phyloP scores from a whole-genome alignment of 2,113 vertebrate species.

The Raja brachyura region DNA sequence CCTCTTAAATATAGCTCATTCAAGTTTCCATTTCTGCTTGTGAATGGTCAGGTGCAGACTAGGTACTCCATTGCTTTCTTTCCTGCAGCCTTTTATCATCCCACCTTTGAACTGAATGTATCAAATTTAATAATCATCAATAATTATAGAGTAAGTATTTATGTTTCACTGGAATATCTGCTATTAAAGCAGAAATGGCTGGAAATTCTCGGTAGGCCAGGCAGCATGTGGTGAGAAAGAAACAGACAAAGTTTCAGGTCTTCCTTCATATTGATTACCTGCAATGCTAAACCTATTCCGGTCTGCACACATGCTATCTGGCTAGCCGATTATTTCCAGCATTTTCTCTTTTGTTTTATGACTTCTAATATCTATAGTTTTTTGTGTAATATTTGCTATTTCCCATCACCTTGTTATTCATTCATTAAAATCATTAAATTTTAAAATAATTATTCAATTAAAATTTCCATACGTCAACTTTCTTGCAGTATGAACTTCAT shows the following conservation, averaged over 20 bases:
- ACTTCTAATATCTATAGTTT: no score
- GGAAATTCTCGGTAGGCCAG: no score
- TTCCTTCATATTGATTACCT: no score
- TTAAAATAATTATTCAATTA: background rate
- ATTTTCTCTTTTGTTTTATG: no score
- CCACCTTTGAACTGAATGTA: background rate
- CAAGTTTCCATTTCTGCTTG: background rate
- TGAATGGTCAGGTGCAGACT: background rate
- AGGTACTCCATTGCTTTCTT: background rate
- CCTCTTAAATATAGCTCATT: no score
- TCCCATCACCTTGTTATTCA: background rate
- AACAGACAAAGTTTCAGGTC: no score
- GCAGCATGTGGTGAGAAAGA: no score
- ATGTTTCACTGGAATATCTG: background rate
- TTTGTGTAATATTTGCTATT: background rate
- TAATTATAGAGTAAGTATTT: background rate
- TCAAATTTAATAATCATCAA: background rate
- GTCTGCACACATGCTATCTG: no score
- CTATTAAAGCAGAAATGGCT: no score
- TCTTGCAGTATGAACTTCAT: slow-evolving; percentile 13
- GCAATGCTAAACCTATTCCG: background rate
- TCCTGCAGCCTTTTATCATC: background rate
- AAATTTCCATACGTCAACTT: background rate
- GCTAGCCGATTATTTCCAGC: no score
- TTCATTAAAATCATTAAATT: background rate